Base-by-base conservation (phyloP, 2,113 vertebrate species). In the Bos indicus region DNA sequence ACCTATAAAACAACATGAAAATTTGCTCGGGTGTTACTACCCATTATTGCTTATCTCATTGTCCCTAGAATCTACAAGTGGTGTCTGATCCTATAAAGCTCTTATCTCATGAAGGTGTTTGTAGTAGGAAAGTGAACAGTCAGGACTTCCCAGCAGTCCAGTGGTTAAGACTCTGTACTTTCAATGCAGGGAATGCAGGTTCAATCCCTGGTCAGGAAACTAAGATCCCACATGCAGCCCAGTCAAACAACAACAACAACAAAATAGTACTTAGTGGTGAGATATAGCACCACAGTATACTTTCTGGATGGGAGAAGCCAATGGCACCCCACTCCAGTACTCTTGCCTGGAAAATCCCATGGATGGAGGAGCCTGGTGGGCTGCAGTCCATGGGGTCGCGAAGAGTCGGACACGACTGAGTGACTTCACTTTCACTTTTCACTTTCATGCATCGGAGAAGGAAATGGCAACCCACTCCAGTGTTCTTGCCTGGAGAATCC, bases 1-100 rank as follows among this genome's bases (percentile, higher is more conserved):
- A 95, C 12, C 57, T 40, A 48, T 84, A 46, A 94, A 96, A 83
- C n/a, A 88, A 60, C 80, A 94, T 88, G 56, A 88, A 85, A 95
- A 92, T 80, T 25, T 88, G 17, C 81, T 84, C 30, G 17, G 23
- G 21, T 26, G 26, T 74, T 59, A 36, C 46, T 90, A 30, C 57
- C 57, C 54, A 11, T 88, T 78, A 92, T 90, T 57, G 57, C 74
- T 95, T 92, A 86, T 59, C n/a, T 91, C 86, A 83, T 92, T 83
- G 84, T 48, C 25, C 48, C 46, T 84, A n/a, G 60, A 95, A 93
- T 77, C 92, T 95, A 84, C 23, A 96, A 90, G 36, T 56, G 21
- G 82, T 67, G 25, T 52, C 46, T 80, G 30, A 56, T 56, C 62
- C 87, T 94, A 33, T 77, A 78, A 95, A 93, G 46, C 52, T 77